A percentile compares a stretch with the other conserved stretches of the same genome.
Evolutionary conservation across 2,113 vertebrate species (phyloP).

Genomic region (Siniperca knerii): DNA sequence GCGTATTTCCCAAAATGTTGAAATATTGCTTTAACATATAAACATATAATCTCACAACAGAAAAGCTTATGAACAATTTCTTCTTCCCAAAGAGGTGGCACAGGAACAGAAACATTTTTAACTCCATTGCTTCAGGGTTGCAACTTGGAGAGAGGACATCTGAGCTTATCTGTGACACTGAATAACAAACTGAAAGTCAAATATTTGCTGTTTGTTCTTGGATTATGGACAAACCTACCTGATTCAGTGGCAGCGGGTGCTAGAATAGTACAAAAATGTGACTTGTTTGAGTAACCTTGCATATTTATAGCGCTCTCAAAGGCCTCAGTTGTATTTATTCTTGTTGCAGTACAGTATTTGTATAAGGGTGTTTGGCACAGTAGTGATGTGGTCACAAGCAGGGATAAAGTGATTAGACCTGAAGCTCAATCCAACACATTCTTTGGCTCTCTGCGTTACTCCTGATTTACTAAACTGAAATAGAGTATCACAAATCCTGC

Average conservation of each 20-base stretch:
- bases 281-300: slow-evolving; percentile 38
- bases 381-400: slow-evolving; percentile 35
- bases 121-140: background rate
- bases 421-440: slow-evolving; percentile 41
- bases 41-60: background rate
- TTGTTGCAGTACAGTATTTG: slow-evolving; percentile 39
- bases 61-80: background rate
- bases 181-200: slow-evolving; percentile 54
- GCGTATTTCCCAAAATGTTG: background rate
- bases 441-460: slow-evolving; percentile 27
- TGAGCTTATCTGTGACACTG: slow-evolving; percentile 37
- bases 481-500: slow-evolving; percentile 26
- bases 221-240: slow-evolving; percentile 26
- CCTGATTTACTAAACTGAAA: slow-evolving; percentile 31
- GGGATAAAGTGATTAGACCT: slow-evolving; percentile 57
- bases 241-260: background rate
- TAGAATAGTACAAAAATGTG: slow-evolving; percentile 16
- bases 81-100: background rate
- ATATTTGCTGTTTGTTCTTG: slow-evolving; percentile 54
- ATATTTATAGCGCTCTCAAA: slow-evolving; percentile 45
- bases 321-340: slow-evolving; percentile 10
- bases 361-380: slow-evolving; percentile 32
- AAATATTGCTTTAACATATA: background rate
- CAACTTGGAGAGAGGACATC: background rate
- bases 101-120: slow-evolving; percentile 2